Evolutionary conservation across 2,797 vertebrate species (phyloP), one percentile per base, ranked within the genome.

Genomic region (Diglossa cyanea): DNA sequence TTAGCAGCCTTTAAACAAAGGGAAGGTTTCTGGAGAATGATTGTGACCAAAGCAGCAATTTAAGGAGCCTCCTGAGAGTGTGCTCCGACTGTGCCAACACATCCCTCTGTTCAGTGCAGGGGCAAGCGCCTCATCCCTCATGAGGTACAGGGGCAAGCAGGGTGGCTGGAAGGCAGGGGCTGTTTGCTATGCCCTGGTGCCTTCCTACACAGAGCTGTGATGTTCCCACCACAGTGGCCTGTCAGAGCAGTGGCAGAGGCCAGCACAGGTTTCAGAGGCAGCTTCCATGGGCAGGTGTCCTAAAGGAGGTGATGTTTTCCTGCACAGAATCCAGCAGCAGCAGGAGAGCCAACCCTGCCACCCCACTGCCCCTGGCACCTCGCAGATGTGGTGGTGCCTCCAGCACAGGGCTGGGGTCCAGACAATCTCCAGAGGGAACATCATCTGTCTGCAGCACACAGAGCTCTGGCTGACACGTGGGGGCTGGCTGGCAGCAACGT

Each of bases 361-460:
- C 16, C 31, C 2, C 0, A 6, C 58, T 48, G n/a, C 19, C 25
- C 45, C 44, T 2, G 0, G 26, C 37, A 17, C 28, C 65, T 55
- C 0, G 0, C 31, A 40, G 51, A 37, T 2, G 3, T 3, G 2
- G 35, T 0, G 0, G 9, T 12, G 35, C 15, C 66, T 25, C 61
- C 2, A 1, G 40, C 33, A 11, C 0, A 1, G 48, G 24, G 7
- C 3, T 2, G 1, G 17, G 44, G 7, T 21, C 26, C 45, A 16
- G 24, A 1, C 2, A 2, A 17, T 33, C 33, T 23, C 17, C 2
- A 1, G 35, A 45, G 30, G 4, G 7, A 68, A 21, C 0, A 3
- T 15, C 24, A 42, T 7, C 23, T 48, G 23, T 17, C 12, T 39
- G 15, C 86, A 60, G 47, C 2, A 1, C 35, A 51, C 51, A 2